phyloP scores from a whole-genome alignment of 2,797 vertebrate species.

The Gymnopithys bicolor region DNA sequence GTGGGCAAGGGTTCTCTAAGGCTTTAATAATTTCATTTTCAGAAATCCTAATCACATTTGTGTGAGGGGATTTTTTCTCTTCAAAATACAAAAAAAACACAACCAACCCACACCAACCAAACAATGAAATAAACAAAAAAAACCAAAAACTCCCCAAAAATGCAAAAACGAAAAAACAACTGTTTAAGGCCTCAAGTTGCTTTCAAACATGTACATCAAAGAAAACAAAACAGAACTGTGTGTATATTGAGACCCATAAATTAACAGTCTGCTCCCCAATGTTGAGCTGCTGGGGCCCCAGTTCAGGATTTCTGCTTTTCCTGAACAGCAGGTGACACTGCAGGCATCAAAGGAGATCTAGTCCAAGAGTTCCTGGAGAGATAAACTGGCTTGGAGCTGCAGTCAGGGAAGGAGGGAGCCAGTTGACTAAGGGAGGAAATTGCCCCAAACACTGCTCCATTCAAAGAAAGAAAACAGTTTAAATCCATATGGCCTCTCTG shows the following conservation, averaged over 20 bases:
- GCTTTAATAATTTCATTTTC: neutral
- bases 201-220: neutral
- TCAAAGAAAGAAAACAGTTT: neutral
- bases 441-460: neutral
- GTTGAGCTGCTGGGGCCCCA: neutral
- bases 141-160: neutral
- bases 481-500: neutral
- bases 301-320: neutral
- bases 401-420: neutral
- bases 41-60: neutral
- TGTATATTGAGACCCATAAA: neutral
- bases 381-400: neutral
- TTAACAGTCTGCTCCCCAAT: neutral
- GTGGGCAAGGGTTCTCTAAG: neutral
- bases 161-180: neutral
- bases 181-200: neutral
- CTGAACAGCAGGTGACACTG: neutral
- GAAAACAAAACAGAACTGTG: neutral
- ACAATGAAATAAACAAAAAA: neutral
- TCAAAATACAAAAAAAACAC: neutral
- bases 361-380: neutral
- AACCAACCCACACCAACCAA: neutral
- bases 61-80: neutral
- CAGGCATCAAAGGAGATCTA: rapidly evolving
- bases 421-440: neutral